phyloP scores from a whole-genome alignment of 2,797 vertebrate species.

The Lepilemur septentrionalis region DNA sequence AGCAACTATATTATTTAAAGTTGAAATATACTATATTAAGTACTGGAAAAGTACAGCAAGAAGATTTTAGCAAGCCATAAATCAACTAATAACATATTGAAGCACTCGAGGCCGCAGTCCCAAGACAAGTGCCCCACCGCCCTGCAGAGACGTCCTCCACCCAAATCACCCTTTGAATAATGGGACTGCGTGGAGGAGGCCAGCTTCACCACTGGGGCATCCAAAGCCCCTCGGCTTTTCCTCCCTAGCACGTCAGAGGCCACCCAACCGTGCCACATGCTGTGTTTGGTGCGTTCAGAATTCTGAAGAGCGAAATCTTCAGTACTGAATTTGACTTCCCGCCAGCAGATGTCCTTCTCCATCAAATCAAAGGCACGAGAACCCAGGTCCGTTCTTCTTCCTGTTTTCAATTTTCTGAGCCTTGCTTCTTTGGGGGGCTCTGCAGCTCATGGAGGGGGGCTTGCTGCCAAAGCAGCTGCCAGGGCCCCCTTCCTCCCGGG shows the following conservation, averaged over 20 bases:
- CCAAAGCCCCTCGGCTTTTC: background rate
- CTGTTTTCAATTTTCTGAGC: background rate
- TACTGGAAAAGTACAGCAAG: constrained; percentile 49
- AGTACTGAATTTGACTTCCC: background rate
- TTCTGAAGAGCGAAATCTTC: background rate
- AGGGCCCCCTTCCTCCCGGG: rapidly evolving
- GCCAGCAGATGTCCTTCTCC: constrained; percentile 42
- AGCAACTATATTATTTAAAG: background rate
- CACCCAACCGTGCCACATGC: rapidly evolving
- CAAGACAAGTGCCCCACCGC: too few relatives aligned
- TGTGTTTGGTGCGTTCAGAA: background rate
- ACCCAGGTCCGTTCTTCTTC: background rate
- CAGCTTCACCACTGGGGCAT: rapidly evolving
- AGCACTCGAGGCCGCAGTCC: constrained; percentile 5
- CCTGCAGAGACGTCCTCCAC: background rate
- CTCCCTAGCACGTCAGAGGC: background rate
- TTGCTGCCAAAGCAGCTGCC: background rate
- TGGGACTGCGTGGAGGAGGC: background rate
- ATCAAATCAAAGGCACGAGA: background rate
- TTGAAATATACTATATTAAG: constrained; percentile 35
- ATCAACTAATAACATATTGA: background rate
- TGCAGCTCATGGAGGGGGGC: background rate
- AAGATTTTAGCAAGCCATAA: constrained; percentile 46
- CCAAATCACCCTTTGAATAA: rapidly evolving
- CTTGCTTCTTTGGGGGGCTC: background rate